Base-by-base conservation (phyloP, 1,140 invertebrate genomes). In the Penaeus japonicus region DNA sequence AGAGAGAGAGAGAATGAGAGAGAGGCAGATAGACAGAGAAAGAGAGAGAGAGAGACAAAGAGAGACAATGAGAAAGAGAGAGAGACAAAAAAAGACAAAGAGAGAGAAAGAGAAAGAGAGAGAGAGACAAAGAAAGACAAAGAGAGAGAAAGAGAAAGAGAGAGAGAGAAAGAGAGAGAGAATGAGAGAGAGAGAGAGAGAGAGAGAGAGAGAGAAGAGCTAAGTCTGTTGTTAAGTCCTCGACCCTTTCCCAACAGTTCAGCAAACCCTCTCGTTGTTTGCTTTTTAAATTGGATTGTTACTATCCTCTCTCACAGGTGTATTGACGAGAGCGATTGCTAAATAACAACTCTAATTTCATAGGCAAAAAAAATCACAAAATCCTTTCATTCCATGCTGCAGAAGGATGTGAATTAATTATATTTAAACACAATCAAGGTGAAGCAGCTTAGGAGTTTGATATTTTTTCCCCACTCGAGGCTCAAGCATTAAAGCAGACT, bases 211-310 rank as follows among this genome's bases (percentile, higher is more conserved):
- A 79, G 54, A 79, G 54, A n/a, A 35, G 30, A 75, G 47, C 54
- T 54, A 75, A 77, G 84, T 85, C 77, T 39, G 73, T 55, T 85
- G 47, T 79, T 47, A 53, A 73, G 75, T 17, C 75, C 62, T 70
- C 62, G n/a, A 47, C 47, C 47, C 47, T 55, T 85, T 55, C 24
- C 84, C 84, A 85, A 85, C 78, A 87, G 79, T 73, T 65, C 30
- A 77, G 78, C 85, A 87, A 87, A 87, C 85, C 85, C 85, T 87
- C 75, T 39, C 54, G 27, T 30, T 87, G 85, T 87, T 87, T 87
- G 85, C 85, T 87, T 87, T 87, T 87, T 81, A 87, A 87, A 87
- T 87, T 87, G 85, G 62, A 87, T 87, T 87, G 85, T 87, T 87
- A 87, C 85, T 53, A 27, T 35, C 77, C 85, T 81, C 85, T 87